Evolutionary conservation across 2,797 vertebrate genomes (phyloP).

Genomic region (Menidia menidia): DNA sequence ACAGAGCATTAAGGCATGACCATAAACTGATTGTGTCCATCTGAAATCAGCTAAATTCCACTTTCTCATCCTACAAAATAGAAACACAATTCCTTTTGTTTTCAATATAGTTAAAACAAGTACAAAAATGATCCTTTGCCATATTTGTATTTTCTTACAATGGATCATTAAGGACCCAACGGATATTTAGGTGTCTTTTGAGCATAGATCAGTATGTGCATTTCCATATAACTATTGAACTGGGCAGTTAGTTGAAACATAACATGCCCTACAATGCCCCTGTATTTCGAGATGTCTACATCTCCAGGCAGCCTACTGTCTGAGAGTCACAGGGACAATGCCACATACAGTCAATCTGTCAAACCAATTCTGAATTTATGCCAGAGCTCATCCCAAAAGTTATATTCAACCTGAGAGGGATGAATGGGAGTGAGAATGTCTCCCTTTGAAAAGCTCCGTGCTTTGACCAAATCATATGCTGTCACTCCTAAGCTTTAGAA

Average conservation of each 20-base stretch:
- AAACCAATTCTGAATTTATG: constrained; percentile 72
- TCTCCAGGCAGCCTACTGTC: constrained; percentile 57
- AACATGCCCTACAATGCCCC: constrained; percentile 51
- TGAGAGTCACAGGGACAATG: constrained; percentile 71
- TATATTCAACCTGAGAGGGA: constrained; percentile 71
- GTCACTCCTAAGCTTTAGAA: constrained; percentile 82
- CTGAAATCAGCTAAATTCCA: not conserved
- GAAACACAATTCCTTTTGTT: not conserved
- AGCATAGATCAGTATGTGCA: constrained; percentile 25
- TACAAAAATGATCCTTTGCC: constrained; percentile 4
- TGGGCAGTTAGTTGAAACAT: constrained; percentile 54
- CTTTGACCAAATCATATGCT: constrained; percentile 86
- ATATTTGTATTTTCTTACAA: constrained; percentile 14
- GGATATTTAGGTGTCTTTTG: constrained; percentile 41
- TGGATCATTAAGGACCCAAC: constrained; percentile 13
- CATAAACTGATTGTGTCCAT: constrained; percentile 14
- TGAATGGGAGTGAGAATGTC: constrained; percentile 77
- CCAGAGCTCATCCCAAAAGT: constrained; percentile 75
- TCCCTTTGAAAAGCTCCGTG: constrained; percentile 81
- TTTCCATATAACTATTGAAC: constrained; percentile 32
- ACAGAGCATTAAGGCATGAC: not conserved
- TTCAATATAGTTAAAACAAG: not conserved
- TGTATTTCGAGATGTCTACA: constrained; percentile 68
- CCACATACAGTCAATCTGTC: constrained; percentile 75
- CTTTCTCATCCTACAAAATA: not conserved